Percentiles rank a stretch among this genome's conserved stretches.
phyloP scores from a whole-genome alignment of 2,113 vertebrate genomes.

The Halcyon senegalensis region DNA sequence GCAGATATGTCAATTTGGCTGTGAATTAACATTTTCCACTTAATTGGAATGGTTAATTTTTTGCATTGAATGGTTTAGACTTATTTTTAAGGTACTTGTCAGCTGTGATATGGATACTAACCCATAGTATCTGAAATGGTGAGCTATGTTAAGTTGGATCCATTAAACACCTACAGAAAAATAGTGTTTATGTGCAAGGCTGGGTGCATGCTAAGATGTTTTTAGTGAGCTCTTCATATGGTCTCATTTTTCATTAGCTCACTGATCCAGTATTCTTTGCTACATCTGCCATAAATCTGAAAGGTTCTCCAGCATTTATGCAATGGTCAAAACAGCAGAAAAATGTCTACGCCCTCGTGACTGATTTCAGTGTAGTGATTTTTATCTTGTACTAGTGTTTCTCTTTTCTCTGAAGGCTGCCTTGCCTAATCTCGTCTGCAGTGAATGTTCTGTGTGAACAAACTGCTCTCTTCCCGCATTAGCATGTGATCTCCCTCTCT shows the following conservation, averaged over 20 bases:
- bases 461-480: background rate
- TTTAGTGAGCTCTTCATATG: background rate
- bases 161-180: background rate
- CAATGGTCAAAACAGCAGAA: background rate
- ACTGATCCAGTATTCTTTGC: background rate
- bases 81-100: background rate
- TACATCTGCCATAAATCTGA: background rate
- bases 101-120: background rate
- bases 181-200: background rate
- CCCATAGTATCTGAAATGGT: background rate
- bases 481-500: background rate
- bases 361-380: background rate
- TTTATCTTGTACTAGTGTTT: background rate
- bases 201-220: background rate
- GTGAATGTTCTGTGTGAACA: background rate
- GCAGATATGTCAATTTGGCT: background rate
- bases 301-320: background rate
- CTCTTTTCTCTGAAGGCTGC: background rate
- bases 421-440: background rate
- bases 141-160: background rate
- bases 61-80: background rate
- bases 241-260: background rate
- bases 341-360: background rate
- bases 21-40: background rate
- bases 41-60: background rate